Conservation (phyloP, 2,113 vertebrate genomes). For the Tiliqua scincoides region DNA sequence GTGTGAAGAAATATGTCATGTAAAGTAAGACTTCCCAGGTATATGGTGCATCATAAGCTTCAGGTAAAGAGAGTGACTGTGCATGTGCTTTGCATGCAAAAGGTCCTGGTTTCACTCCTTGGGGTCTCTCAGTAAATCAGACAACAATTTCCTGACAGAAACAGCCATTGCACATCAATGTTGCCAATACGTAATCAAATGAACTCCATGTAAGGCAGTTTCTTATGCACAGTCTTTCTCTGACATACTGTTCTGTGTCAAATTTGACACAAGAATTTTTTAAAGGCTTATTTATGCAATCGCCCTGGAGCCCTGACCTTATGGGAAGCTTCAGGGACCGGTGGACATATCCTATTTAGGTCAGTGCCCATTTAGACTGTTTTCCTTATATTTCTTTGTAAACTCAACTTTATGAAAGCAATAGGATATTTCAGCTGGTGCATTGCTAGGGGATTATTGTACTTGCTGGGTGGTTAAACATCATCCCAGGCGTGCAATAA, state of each 20-base stretch:
- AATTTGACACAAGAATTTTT: neutral
- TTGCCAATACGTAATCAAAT: too few relatives aligned
- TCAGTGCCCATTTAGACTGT: constrained; percentile 52
- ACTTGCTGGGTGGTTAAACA: constrained; percentile 65
- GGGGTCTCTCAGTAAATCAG: too few relatives aligned
- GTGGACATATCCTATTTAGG: constrained; percentile 40
- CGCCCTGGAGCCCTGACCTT: constrained; percentile 11
- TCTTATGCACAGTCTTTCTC: neutral
- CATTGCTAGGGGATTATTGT: constrained; percentile 68
- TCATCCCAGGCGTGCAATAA: constrained; percentile 55
- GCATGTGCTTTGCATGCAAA: too few relatives aligned
- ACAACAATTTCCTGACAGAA: too few relatives aligned
- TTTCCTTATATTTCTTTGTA: constrained; percentile 59
- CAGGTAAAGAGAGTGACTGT: neutral
- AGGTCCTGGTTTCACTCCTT: too few relatives aligned
- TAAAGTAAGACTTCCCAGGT: neutral
- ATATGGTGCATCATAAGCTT: neutral
- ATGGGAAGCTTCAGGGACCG: constrained; percentile 39
- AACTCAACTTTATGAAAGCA: constrained; percentile 57
- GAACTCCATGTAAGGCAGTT: too few relatives aligned
- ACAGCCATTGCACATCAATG: too few relatives aligned
- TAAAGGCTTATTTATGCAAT: constrained; percentile 40
- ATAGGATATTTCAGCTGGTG: constrained; percentile 52
- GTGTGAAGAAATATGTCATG: neutral
- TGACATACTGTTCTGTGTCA: neutral